Evolutionary conservation across 1,140 invertebrate genomes (phyloP).

Genomic region (Chironomus striatipennis): DNA sequence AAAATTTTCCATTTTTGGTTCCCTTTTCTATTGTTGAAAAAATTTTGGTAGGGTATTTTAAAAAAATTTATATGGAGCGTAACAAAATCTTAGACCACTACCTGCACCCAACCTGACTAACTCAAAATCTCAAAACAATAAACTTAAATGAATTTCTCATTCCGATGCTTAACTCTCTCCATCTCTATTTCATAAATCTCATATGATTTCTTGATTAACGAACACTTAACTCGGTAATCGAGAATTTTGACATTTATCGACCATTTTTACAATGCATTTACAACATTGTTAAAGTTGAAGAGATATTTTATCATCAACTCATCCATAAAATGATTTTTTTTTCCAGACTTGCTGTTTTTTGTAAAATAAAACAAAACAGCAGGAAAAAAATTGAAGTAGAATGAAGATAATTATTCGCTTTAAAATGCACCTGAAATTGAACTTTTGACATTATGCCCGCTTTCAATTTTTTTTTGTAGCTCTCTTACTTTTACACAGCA

Average conservation of each 20-base stretch:
- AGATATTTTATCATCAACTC: too few relatives aligned
- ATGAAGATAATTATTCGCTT: not conserved
- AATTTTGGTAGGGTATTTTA: not conserved
- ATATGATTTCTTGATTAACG: not conserved
- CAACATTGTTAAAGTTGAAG: too few relatives aligned
- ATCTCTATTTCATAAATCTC: not conserved
- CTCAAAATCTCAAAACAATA: too few relatives aligned
- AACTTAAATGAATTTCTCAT: too few relatives aligned
- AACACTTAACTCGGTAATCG: conserved; percentile 7
- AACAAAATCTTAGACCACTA: too few relatives aligned
- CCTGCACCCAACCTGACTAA: too few relatives aligned
- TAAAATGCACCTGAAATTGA: conserved; percentile 20
- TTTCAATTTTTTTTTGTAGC: too few relatives aligned
- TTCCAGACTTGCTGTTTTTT: too few relatives aligned
- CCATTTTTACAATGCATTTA: not conserved
- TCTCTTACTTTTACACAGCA: too few relatives aligned
- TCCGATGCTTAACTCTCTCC: not conserved
- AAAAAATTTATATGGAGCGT: not conserved
- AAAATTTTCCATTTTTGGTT: not conserved
- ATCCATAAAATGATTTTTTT: too few relatives aligned
- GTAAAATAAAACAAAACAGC: too few relatives aligned
- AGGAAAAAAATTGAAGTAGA: too few relatives aligned
- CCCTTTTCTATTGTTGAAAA: not conserved
- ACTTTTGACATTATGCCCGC: not conserved
- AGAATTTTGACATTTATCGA: conserved; percentile 17